Conservation (phyloP, 2,888 invertebrate species). For the Mylabris sibirica region DNA sequence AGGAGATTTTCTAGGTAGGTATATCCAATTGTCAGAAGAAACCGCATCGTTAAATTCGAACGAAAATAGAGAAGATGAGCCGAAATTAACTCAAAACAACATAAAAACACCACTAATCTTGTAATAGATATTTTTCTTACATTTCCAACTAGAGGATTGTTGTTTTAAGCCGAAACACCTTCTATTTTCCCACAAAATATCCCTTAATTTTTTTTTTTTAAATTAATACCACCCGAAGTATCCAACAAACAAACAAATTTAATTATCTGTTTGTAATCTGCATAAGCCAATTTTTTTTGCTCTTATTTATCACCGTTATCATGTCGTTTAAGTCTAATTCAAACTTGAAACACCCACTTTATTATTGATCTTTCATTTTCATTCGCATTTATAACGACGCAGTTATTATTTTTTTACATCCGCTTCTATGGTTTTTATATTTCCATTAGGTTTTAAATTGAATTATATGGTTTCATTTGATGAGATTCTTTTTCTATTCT, state of each 20-base stretch:
- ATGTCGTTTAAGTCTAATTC: not conserved
- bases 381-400: not conserved
- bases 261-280: not conserved
- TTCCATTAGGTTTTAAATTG: constrained; percentile 32
- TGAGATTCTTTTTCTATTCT: not conserved
- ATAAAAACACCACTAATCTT: not conserved
- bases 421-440: constrained; percentile 28
- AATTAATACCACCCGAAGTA: not conserved
- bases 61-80: not conserved
- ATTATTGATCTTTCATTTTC: constrained; percentile 5
- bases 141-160: too few relatives aligned
- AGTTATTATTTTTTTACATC: not conserved
- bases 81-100: not conserved
- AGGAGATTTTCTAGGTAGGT: constrained; percentile 11
- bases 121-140: not conserved
- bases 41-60: not conserved
- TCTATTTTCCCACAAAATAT: not conserved
- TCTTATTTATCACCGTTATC: not conserved
- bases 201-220: not conserved
- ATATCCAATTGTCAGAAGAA: not conserved
- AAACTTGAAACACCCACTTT: not conserved
- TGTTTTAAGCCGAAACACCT: not conserved
- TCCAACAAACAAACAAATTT: constrained; percentile 2
- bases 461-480: constrained; percentile 26
- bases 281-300: not conserved